These are phyloP conservation scores for Lepisosteus osseus DNA, from an alignment of 2,113 vertebrate genomes.

Conservation along the genomic window DNA sequence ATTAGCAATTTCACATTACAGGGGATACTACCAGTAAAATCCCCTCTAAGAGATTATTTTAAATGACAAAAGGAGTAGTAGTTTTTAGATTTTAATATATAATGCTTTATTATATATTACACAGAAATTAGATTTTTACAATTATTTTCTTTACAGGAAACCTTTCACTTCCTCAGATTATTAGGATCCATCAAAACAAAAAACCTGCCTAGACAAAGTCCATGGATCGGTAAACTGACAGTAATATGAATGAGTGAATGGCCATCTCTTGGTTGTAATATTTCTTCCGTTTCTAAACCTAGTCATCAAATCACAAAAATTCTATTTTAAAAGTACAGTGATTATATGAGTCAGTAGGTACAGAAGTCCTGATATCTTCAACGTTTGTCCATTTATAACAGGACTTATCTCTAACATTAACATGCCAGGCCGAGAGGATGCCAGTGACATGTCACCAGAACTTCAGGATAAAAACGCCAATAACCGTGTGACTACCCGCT, in stretches of 20 bases:
- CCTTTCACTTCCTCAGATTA: no score
- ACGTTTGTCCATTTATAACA: constrained; percentile 35
- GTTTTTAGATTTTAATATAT: neutral
- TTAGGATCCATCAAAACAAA: no score
- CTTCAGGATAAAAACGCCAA: constrained; percentile 92
- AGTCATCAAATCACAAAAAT: no score
- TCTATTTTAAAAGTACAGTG: no score
- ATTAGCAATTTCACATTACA: neutral
- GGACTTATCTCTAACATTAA: constrained; percentile 90
- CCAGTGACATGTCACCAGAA: constrained; percentile 66
- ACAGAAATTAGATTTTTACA: neutral
- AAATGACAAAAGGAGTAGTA: neutral
- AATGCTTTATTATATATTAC: neutral
- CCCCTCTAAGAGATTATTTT: neutral
- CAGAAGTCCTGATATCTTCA: neutral
- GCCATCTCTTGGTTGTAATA: no score
- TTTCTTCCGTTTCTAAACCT: no score
- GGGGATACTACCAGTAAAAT: neutral
- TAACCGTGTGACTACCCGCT: constrained; percentile 65
- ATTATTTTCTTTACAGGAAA: no score
- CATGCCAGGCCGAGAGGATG: constrained; percentile 75
- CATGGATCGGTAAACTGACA: no score
- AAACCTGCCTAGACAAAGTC: no score
- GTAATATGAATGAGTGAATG: no score
- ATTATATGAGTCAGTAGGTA: no score